Conservation (phyloP, 2,113 vertebrate genomes). For the Platysternon megacephalum region DNA sequence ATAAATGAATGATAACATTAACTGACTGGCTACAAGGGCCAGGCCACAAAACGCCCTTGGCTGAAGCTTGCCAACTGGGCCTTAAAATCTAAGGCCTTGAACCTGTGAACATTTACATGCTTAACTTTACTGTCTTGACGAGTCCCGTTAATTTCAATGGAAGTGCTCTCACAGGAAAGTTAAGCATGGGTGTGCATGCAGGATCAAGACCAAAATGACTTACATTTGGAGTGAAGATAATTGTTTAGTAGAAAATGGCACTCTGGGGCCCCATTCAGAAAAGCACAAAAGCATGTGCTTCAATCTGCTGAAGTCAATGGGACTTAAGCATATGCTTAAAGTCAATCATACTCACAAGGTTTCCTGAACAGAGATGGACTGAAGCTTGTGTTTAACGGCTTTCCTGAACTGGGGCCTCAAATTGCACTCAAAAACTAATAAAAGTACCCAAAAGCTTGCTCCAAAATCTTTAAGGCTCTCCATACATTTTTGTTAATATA, state of each 20-base stretch:
- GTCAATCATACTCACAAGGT: neutral
- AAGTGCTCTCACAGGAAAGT: neutral
- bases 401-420: neutral
- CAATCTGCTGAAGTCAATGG: neutral
- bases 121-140: too few relatives aligned
- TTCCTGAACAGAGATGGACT: neutral
- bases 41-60: too few relatives aligned
- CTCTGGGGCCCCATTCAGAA: neutral
- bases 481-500: neutral
- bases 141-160: neutral
- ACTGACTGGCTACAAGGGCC: too few relatives aligned
- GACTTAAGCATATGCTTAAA: neutral
- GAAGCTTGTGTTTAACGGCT: neutral
- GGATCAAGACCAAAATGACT: too few relatives aligned
- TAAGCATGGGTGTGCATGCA: neutral
- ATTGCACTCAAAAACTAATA: neutral
- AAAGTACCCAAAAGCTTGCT: rapidly evolving
- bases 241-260: too few relatives aligned
- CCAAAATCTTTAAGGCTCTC: neutral
- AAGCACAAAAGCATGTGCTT: neutral
- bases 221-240: too few relatives aligned
- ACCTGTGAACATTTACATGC: neutral
- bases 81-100: neutral
- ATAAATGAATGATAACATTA: too few relatives aligned
- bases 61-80: too few relatives aligned